These are phyloP conservation scores for Siderastrea radians DNA, from an alignment of 92 coral and sea anemone species.

Conservation along the genomic window DNA sequence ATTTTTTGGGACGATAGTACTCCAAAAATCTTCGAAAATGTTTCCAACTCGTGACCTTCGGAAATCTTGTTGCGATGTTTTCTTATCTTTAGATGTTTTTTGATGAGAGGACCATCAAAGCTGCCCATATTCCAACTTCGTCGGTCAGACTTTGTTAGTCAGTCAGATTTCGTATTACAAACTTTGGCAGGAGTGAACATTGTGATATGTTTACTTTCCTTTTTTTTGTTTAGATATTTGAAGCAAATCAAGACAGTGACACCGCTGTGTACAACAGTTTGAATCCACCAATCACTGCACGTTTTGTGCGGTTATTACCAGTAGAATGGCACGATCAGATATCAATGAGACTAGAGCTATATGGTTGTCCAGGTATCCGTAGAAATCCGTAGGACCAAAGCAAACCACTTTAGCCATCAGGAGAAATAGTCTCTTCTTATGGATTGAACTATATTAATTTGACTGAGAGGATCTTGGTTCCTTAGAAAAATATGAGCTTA, in stretches of 20 bases:
- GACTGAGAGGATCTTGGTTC: no score
- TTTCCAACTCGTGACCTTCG: no score
- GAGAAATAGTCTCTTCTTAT: background rate
- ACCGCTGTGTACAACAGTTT: background rate
- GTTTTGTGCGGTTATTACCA: background rate
- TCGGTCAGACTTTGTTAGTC: background rate
- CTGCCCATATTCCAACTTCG: background rate
- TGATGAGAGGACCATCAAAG: background rate
- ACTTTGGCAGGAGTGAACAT: no score
- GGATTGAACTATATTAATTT: background rate
- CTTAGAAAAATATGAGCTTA: no score
- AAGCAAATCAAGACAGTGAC: background rate
- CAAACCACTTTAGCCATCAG: background rate
- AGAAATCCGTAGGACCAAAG: no score
- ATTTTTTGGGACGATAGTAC: no score
- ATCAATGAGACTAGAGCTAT: background rate
- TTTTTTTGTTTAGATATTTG: background rate
- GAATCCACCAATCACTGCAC: conserved; percentile 3
- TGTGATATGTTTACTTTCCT: background rate
- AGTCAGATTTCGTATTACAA: background rate
- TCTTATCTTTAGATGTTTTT: no score
- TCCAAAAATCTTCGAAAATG: no score
- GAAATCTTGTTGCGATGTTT: no score
- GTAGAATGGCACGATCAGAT: background rate
- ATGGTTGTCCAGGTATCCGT: background rate